A percentile compares a stretch with the other conserved stretches of the same genome.
Conservation (phyloP, 2,888 invertebrate genomes). For the Antheraea assamensis region DNA sequence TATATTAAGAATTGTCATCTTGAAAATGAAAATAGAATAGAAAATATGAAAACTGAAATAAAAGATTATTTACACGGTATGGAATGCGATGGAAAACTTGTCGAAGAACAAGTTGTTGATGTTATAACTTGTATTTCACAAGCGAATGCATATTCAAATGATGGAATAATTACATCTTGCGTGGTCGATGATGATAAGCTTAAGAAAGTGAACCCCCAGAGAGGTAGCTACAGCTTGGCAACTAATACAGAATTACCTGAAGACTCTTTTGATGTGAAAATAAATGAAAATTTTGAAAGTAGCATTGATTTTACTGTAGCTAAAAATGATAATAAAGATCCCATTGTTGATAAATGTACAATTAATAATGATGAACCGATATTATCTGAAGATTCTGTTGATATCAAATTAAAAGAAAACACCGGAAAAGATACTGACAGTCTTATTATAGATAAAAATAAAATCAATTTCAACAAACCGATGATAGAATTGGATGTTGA, state of each 20-base stretch:
- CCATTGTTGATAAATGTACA: too few species aligned
- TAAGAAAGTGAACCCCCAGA: conserved; percentile 9
- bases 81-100: not conserved
- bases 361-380: not conserved
- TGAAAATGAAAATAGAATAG: not conserved
- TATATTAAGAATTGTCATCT: not conserved
- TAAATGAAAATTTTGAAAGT: not conserved
- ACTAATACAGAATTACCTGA: conserved; percentile 5
- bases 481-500: not conserved
- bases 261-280: conserved; percentile 5
- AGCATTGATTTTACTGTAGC: not conserved
- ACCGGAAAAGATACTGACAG: conserved; percentile 28
- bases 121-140: conserved; percentile 23
- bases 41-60: conserved; percentile 6
- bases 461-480: conserved; percentile 16
- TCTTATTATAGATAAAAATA: conserved; percentile 28
- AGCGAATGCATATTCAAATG: conserved; percentile 18
- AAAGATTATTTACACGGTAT: not conserved
- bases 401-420: not conserved
- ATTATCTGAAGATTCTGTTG: not conserved
- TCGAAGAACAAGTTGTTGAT: not conserved
- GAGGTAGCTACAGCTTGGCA: conserved; percentile 20
- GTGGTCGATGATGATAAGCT: conserved; percentile 3
- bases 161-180: conserved; percentile 24
- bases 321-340: not conserved